Base-by-base conservation (phyloP, 1,140 invertebrate genomes). In the Samia ricini region DNA sequence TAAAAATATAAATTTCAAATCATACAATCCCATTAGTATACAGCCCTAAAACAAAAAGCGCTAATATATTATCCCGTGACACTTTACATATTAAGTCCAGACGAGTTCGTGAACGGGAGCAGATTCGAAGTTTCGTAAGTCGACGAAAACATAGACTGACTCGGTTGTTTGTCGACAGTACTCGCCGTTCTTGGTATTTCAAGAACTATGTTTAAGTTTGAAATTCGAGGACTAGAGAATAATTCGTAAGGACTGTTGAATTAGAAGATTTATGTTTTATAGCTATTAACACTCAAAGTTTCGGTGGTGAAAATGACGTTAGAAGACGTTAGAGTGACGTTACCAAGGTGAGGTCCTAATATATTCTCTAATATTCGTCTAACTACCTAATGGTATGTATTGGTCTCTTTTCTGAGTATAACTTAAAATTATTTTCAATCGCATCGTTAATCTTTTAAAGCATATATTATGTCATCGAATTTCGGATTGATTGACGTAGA, bases 31-130 rank as follows among this genome's bases (percentile, higher is more conserved):
- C 33, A 3, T 42, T 15, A 42, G 12, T 15, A 18, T 55, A n/a
- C 52, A 55, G 18, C 52, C 24, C 52, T 24, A 19, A 55, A 22
- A 55, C 12, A 42, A 57, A 20, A 29, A 24, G 33, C 24, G 29
- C 26, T 57, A 59, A 59, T 59, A 20, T 59, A 15, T 42, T 42
- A 42, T 42, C 22, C 36, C 56, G 56, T 59, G 57, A 59, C 57
- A 59, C 57, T 59, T 59, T 59, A 59, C 57, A 49, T 59, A 59
- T 59, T 50, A 59, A 59, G 29, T 42, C 48, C 21, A 22, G 19
- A 23, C 57, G 48, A 59, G 36, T 50, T 57, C 26, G 23, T 20
- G 29, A 36, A 29, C 12, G 56, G 10, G 19, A 57, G 24, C 24
- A 18, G 54, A 56, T 22, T 26, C 18, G 42, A 57, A 20, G 19